A percentile compares a stretch with the other conserved stretches of the same genome.
These are phyloP conservation scores for Meganola albula DNA, from an alignment of 2,888 invertebrate species.

Conservation along the genomic window DNA sequence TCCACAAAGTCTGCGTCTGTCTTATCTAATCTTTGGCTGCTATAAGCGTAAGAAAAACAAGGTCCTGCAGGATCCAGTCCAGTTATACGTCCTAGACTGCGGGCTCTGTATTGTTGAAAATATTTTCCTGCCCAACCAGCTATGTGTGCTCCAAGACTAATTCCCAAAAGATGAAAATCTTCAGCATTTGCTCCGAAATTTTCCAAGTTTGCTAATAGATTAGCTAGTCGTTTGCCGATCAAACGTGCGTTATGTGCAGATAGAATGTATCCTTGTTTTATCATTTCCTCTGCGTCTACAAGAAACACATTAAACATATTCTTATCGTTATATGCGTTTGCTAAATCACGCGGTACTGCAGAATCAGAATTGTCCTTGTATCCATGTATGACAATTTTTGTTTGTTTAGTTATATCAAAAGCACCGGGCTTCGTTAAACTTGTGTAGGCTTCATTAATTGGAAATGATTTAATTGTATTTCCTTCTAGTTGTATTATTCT, in stretches of 20 bases:
- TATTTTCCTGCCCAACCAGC: conserved; percentile 73
- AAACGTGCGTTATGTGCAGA: conserved; percentile 65
- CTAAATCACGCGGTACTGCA: conserved; percentile 56
- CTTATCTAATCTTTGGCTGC: conserved; percentile 62
- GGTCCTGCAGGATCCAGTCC: conserved; percentile 73
- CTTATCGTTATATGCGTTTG: conserved; percentile 62
- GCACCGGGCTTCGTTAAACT: conserved; percentile 48
- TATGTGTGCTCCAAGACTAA: conserved; percentile 78
- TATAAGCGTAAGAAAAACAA: conserved; percentile 63
- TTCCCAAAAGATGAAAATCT: conserved; percentile 75
- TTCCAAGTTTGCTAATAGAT: conserved; percentile 69
- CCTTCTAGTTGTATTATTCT: conserved; percentile 56
- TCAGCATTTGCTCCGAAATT: conserved; percentile 60
- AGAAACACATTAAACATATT: conserved; percentile 67
- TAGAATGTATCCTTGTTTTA: conserved; percentile 60
- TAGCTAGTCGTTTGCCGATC: conserved; percentile 72
- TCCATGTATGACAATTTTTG: conserved; percentile 69
- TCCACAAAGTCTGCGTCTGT: conserved; percentile 66
- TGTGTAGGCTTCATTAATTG: conserved; percentile 55
- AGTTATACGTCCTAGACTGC: conserved; percentile 61
- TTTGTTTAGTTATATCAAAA: conserved; percentile 66
- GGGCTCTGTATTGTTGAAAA: conserved; percentile 56
- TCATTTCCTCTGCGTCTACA: conserved; percentile 65
- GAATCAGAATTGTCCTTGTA: conserved; percentile 67
- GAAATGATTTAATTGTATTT: conserved; percentile 40